Percentiles rank a stretch among this genome's conserved stretches.
These are phyloP conservation scores for Lepidocyrtinus sp. DNA, from an alignment of 2,888 invertebrate genomes.

Conservation along the genomic window DNA sequence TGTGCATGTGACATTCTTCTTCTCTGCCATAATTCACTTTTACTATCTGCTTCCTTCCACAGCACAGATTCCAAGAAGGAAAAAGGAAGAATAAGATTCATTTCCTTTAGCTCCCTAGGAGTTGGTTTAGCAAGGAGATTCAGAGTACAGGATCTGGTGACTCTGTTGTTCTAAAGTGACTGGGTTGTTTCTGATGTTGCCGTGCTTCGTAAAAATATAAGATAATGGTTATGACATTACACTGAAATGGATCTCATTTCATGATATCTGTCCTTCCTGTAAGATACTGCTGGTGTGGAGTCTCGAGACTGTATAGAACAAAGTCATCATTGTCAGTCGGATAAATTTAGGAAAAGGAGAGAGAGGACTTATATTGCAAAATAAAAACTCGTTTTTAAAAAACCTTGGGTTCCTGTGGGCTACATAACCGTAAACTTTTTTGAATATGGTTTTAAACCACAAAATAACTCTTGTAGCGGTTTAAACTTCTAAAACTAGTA, in stretches of 20 bases:
- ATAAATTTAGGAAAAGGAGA: neutral
- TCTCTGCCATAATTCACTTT: neutral
- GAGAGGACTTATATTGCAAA: neutral
- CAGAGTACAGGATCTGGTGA: neutral
- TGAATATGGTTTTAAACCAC: constrained; percentile 8
- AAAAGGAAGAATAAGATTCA: constrained; percentile 3
- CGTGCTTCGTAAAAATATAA: neutral
- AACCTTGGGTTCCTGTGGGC: neutral
- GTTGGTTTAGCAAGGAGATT: neutral
- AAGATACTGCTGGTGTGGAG: neutral
- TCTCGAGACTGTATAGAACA: neutral
- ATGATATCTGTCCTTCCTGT: neutral
- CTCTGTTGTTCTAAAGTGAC: neutral
- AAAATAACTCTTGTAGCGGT: constrained; percentile 16
- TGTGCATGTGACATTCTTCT: constrained; percentile 36
- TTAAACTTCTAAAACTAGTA: constrained; percentile 12
- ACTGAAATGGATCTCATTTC: neutral
- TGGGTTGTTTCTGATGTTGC: neutral
- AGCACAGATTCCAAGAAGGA: neutral
- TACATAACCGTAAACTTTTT: neutral
- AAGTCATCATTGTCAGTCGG: too few species aligned
- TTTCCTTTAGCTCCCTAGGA: neutral
- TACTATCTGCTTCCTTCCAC: neutral
- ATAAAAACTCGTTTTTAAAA: neutral
- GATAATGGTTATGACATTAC: neutral